Base-by-base conservation (phyloP, 2,888 invertebrate species). In the Dicyrtomina minuta region DNA sequence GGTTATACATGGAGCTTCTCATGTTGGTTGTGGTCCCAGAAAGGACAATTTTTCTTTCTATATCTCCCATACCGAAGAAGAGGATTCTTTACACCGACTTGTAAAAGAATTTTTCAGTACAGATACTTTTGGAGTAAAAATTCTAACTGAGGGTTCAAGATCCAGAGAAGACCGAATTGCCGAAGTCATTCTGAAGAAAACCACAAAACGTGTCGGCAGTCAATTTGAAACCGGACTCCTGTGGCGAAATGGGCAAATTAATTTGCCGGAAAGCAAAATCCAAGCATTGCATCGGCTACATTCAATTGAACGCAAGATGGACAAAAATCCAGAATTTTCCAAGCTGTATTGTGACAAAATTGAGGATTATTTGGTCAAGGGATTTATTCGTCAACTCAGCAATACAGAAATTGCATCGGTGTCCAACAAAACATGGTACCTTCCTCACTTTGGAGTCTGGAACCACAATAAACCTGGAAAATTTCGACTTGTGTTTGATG, bases 381-480 rank as follows among this genome's bases (percentile, higher is more conserved):
- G 69, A 6, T 69, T 58, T 44, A 22, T 41, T 13, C 44, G 69
- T 0, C 46, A 64, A 24, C 33, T 69, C 27, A 39, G 8, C 12
- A 13, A 41, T 8, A 13, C 46, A 39, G 69, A 69, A 65, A 12
- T 41, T 1, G 4, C 2, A 1, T n/a, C 15, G 1, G 24, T 13
- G 1, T 22, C 3, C 1, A 2, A 20, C 22, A 26, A 24, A n/a
- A 51, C 58, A 5, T 67, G 27, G 27, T 59, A 59, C 24, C n/a
- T 67, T 26, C 66, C 66, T 22, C 59, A 59, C 27, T 67, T 67
- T 49, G 66, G 49, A 26, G 66, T 67, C 0, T 13, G 43, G 2
- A 68, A 62, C 46, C 67, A 61, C 1, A 72, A 73, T 51, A 75
- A 75, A 39, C 73, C 74, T 1, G 70, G 49, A 12, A 73, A 74